Conservation (phyloP, 2,888 invertebrate genomes). For the Orthosia gothica region DNA sequence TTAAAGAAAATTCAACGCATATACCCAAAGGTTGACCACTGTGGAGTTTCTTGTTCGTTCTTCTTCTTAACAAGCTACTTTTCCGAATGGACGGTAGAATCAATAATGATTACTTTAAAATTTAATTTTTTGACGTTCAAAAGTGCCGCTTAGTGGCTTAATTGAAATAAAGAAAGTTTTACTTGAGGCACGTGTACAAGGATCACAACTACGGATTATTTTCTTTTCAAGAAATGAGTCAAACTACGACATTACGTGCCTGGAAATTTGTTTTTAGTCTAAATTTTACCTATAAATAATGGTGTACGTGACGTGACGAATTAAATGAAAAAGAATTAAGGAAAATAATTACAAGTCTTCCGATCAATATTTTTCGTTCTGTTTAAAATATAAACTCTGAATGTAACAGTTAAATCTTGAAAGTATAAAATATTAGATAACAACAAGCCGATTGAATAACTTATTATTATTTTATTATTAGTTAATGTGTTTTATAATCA, state of each 20-base stretch:
- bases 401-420: slow-evolving; percentile 13
- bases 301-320: not conserved
- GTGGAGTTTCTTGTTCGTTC: not conserved
- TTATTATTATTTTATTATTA: slow-evolving; percentile 26
- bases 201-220: not conserved
- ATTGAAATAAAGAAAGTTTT: too few relatives aligned
- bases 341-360: not conserved
- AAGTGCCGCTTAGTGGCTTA: too few relatives aligned
- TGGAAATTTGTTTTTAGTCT: not conserved
- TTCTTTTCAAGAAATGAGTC: not conserved
- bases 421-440: slow-evolving; percentile 40
- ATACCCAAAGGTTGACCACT: not conserved
- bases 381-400: not conserved
- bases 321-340: not conserved
- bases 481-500: slow-evolving; percentile 32
- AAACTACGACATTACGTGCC: not conserved
- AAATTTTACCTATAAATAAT: not conserved
- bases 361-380: not conserved
- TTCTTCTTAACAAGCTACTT: too few relatives aligned
- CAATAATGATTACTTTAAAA: too few relatives aligned
- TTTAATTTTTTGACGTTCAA: too few relatives aligned
- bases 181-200: not conserved
- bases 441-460: slow-evolving; percentile 29
- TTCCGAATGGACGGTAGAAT: too few relatives aligned
- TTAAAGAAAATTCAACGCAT: not conserved